These are phyloP conservation scores for Spinus pinus DNA, from an alignment of 2,797 vertebrate species.

Conservation along the genomic window DNA sequence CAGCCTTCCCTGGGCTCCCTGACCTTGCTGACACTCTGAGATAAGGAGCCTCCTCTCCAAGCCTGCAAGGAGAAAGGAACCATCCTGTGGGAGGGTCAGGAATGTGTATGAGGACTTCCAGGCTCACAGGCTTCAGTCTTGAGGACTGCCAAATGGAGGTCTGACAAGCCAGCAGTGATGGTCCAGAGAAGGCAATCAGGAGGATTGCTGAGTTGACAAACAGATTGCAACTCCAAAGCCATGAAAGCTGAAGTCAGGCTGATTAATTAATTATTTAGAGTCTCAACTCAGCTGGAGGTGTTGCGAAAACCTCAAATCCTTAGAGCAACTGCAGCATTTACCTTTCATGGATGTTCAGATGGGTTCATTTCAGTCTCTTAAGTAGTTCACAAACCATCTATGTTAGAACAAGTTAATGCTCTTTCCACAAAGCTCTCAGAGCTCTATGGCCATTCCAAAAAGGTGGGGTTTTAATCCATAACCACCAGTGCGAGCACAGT, in stretches of 20 bases:
- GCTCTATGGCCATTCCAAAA: neutral
- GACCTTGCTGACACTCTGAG: neutral
- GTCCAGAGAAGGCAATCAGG: neutral
- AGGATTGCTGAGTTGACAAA: neutral
- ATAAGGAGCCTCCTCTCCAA: neutral
- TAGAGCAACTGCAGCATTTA: neutral
- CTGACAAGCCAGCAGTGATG: neutral
- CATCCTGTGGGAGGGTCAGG: neutral
- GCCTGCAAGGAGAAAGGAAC: neutral
- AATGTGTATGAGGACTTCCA: neutral
- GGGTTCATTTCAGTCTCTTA: conserved; percentile 13
- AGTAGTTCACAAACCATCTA: neutral
- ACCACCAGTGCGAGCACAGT: neutral
- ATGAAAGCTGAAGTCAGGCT: neutral
- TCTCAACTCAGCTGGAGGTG: neutral
- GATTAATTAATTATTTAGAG: conserved; percentile 20
- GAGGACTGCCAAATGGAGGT: neutral
- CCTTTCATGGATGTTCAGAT: neutral
- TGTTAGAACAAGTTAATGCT: neutral
- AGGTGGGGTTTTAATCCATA: neutral
- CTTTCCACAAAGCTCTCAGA: neutral
- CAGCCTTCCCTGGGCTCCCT: neutral
- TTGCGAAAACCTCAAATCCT: neutral
- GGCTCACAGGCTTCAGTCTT: neutral
- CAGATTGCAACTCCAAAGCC: neutral